Evolutionary conservation across 2,888 invertebrate species (phyloP), one percentile per base, ranked within the genome.

Genomic region (Pyrocoelia pectoralis): DNA sequence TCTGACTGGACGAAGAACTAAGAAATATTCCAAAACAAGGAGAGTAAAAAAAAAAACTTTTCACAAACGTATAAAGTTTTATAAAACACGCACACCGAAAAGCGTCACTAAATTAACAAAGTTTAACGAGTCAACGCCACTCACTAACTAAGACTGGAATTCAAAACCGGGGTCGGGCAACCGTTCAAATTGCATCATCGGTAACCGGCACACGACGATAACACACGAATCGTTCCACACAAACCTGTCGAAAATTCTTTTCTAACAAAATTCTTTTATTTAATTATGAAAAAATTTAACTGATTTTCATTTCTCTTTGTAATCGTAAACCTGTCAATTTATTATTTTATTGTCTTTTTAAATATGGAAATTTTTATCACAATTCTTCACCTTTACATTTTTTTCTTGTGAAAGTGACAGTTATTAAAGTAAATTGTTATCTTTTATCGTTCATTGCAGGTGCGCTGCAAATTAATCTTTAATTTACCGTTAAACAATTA

Each of bases 71-170:
- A 43, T 58, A 49, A 49, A 46, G 43, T 56, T 46, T 46, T 46
- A 46, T n/a, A n/a, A 24, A 46, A 43, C 66, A 67, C 66, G 66
- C 64, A 67, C 64, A 64, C 54, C 33, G 51, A 57, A 49, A 61
- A 59, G 46, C 66, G 60, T 56, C 17, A 56, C 59, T 40, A 56
- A 56, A 6, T n/a, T 5, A 58, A 29, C 50, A 13, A 13, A 17
- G 33, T 33, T 19, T 54, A 52, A 55, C 54, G 13, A 38, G 40
- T 17, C 53, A 17, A 54, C 52, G 54, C 50, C 64, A 56, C 66
- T 67, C 66, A 57, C 66, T 53, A 60, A 56, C 24, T 24, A n/a
- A n/a, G 24, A 67, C 66, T 67, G 33, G 46, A n/a, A 43, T 56
- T 55, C 46, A 40, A 49, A 41, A 46, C 53, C 52, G 43, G 46